A percentile compares a stretch with the other conserved stretches of the same genome.
Conservation (phyloP, 2,888 invertebrate species). For the Dicranocentrus wangi region DNA sequence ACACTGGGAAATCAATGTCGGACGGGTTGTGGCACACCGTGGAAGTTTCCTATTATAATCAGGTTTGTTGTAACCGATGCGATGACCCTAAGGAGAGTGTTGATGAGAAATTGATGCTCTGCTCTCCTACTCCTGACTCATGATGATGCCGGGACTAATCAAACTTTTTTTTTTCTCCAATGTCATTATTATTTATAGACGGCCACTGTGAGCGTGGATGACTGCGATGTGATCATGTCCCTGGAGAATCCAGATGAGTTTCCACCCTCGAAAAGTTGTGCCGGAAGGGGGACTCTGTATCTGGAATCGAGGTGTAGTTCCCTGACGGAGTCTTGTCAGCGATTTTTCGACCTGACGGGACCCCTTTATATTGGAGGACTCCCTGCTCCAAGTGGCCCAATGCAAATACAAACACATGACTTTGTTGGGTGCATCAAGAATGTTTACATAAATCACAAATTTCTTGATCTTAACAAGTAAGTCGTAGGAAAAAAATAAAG, state of each 20-base stretch:
- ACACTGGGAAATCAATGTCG: conserved; percentile 82
- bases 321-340: conserved; percentile 75
- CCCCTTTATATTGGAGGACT: conserved; percentile 94
- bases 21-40: conserved; percentile 94
- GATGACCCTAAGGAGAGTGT: no score
- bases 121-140: no score
- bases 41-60: conserved; percentile 87
- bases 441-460: conserved; percentile 87
- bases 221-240: conserved; percentile 90
- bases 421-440: conserved; percentile 94
- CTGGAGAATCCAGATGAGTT: conserved; percentile 82
- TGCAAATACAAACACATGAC: conserved; percentile 77
- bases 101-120: no score
- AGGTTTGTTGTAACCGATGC: conserved; percentile 76
- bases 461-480: conserved; percentile 88
- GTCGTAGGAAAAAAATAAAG: conserved; percentile 32
- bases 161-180: no score
- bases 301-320: conserved; percentile 80
- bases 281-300: conserved; percentile 83
- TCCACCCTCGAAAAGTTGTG: conserved; percentile 87
- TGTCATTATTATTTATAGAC: conserved; percentile 78
- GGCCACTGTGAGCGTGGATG: conserved; percentile 87
- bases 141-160: no score
- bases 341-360: conserved; percentile 90
- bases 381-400: conserved; percentile 75